Base-by-base conservation (phyloP, 2,888 invertebrate species). In the Eurytoma adleriae region DNA sequence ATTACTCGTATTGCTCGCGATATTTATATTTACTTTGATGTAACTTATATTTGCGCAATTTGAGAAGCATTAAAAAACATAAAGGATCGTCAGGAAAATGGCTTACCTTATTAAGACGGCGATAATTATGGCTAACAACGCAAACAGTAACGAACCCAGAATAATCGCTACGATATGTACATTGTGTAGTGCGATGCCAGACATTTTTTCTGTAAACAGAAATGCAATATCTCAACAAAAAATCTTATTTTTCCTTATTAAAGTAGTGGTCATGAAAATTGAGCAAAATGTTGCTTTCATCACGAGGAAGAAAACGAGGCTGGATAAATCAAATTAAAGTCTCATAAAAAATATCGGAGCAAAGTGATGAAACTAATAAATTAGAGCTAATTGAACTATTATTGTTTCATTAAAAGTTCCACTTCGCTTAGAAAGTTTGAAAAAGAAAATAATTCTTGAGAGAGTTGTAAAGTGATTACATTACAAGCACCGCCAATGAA, bases 141-240 rank as follows among this genome's bases (percentile, higher is more conserved):
- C 90, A 78, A 91, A 85, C 27, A 91, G 82, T 59, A 91, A 83
- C 27, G 90, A 91, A 56, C 89, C 89, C 76, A 90, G 84, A 77
- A 91, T 87, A 79, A 91, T 89, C 68, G 89, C 87, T 83, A 91
- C 85, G 85, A 91, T 90, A 85, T 91, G 91, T 57, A 89, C 88
- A 24, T 90, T 87, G 76, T 88, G 89, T 79, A 91, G 86, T 27
- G 87, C 84, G 48, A 88, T 84, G 67, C 85, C 87, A 64, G 84
- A 82, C 72, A 84, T 81, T 71, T 85, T 84, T 73, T 79, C 84
- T 84, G 79, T 59, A 82, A 40, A 68, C 16, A 62, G 1, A 73
- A 56, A 48, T 16, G 30, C 54, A 5, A 54, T 54, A 54, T 54
- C n/a, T 54, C 1, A 54, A 54, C 3, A 54, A n/a, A 7, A 40